phyloP scores from a whole-genome alignment of 2,113 vertebrate genomes.

The Hymenochirus boettgeri region DNA sequence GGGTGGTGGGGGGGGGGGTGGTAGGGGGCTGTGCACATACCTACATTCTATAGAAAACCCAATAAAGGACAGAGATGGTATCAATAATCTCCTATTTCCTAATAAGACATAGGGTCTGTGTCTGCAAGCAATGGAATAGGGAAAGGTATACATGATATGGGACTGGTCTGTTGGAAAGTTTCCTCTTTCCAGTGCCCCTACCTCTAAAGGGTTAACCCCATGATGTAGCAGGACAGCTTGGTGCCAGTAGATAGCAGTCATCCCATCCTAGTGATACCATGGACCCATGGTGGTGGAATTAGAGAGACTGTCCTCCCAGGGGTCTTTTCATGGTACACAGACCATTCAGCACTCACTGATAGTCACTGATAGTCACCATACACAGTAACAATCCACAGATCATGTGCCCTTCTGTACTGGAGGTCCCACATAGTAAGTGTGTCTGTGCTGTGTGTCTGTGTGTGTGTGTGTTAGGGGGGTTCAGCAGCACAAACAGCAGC shows the following conservation, averaged over 20 bases:
- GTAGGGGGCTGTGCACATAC: no score
- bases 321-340: conserved; percentile 58
- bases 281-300: conserved; percentile 54
- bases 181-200: conserved; percentile 56
- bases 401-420: conserved; percentile 52
- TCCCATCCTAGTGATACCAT: conserved; percentile 54
- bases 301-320: conserved; percentile 54
- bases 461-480: conserved; percentile 48
- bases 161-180: no score
- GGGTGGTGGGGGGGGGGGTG: no score
- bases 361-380: conserved; percentile 41
- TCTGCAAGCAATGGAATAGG: no score
- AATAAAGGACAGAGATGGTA: no score
- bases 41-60: no score
- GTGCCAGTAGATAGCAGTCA: conserved; percentile 55
- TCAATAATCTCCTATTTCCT: no score
- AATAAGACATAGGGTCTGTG: no score
- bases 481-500: conserved; percentile 52
- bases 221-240: conserved; percentile 56
- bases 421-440: conserved; percentile 50
- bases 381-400: conserved; percentile 52
- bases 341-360: conserved; percentile 35
- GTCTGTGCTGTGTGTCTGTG: conserved; percentile 30
- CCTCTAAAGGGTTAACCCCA: conserved; percentile 59
- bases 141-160: no score